Conservation (phyloP, 2,888 invertebrate species). For the Epistrophe eligans region DNA sequence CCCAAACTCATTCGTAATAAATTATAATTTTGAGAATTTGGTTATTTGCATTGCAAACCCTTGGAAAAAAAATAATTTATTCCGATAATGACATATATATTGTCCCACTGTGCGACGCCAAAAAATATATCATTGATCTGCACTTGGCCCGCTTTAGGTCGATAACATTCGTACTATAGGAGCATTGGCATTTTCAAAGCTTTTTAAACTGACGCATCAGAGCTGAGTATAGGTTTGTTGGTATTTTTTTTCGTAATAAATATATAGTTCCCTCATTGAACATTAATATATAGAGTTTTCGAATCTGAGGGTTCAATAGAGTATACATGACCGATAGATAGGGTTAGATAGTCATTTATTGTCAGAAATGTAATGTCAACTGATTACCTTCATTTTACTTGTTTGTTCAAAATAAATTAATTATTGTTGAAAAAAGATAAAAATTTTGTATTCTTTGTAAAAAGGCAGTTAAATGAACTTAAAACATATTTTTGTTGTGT, state of each 20-base stretch:
- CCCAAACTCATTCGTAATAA: too few relatives aligned
- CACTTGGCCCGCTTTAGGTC: slow-evolving; percentile 63
- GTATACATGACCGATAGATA: slow-evolving; percentile 15
- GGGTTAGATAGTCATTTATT: background rate
- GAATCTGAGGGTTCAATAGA: background rate
- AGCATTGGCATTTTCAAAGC: slow-evolving; percentile 50
- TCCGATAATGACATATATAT: background rate
- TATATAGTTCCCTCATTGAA: background rate
- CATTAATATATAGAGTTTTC: background rate
- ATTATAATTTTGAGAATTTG: too few relatives aligned
- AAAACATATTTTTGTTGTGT: background rate
- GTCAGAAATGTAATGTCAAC: background rate
- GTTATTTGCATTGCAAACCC: too few relatives aligned
- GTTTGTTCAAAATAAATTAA: background rate
- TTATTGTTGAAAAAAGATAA: background rate
- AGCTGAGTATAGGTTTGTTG: background rate
- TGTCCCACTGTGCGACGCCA: slow-evolving; percentile 8
- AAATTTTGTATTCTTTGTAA: background rate
- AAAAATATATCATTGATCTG: slow-evolving; percentile 56
- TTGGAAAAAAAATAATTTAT: background rate
- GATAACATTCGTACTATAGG: slow-evolving; percentile 45
- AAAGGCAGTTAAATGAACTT: background rate
- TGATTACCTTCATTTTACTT: background rate
- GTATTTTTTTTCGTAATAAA: background rate
- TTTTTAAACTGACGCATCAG: background rate